These are phyloP conservation scores for Frankliniella fusca DNA, from an alignment of 2,888 invertebrate species.

Conservation along the genomic window DNA sequence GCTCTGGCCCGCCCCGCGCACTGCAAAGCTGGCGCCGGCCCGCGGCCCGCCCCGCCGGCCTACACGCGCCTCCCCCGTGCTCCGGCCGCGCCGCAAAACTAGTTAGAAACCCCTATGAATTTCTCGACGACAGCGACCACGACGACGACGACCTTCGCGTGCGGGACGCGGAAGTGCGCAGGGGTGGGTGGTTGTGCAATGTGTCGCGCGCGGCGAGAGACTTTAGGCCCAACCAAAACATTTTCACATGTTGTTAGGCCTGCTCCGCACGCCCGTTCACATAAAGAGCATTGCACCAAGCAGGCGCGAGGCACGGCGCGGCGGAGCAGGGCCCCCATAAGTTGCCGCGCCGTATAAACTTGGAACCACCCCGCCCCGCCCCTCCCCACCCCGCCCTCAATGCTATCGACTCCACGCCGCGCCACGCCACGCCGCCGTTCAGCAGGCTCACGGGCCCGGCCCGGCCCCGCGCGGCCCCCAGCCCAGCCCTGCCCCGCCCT, in stretches of 20 bases:
- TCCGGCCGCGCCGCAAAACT: no score
- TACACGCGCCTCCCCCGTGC: no score
- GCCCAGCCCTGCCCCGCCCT: not conserved
- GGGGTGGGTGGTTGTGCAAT: not conserved
- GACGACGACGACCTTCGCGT: no score
- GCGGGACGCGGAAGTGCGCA: not conserved
- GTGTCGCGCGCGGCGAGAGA: not conserved
- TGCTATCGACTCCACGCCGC: not conserved
- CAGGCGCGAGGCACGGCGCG: not conserved
- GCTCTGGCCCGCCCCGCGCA: no score
- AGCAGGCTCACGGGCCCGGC: not conserved
- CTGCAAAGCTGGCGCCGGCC: no score
- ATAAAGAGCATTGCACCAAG: constrained; percentile 10
- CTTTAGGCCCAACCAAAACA: not conserved
- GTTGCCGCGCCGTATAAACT: not conserved
- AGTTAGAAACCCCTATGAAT: no score
- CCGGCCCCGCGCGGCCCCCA: not conserved
- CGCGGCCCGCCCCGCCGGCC: no score
- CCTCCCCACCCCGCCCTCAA: not conserved
- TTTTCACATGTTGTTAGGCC: not conserved
- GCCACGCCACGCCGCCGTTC: not conserved
- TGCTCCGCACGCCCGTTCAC: not conserved
- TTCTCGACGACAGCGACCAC: no score
- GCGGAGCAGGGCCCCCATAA: not conserved
- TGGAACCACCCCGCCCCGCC: not conserved